Conservation (phyloP, 2,113 vertebrate genomes). For the Dromaius novaehollandiae region DNA sequence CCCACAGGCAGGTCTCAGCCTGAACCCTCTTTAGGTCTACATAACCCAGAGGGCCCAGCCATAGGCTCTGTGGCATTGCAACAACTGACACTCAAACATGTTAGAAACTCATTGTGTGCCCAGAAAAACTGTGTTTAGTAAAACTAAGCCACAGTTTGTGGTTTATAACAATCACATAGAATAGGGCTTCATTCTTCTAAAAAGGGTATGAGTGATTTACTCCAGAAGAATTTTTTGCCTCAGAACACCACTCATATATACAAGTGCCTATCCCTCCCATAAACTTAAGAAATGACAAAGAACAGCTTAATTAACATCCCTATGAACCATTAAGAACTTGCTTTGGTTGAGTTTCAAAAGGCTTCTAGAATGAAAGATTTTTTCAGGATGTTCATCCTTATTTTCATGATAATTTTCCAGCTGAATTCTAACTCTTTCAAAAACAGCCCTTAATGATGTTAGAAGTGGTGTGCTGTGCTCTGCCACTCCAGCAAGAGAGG, state of each 20-base stretch:
- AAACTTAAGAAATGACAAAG: neutral
- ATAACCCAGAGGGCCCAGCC: neutral
- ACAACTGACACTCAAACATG: no score
- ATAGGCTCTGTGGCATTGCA: neutral
- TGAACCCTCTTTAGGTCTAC: neutral
- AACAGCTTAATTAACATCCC: neutral
- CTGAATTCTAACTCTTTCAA: neutral
- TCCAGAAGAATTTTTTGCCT: neutral
- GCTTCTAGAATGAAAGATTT: neutral
- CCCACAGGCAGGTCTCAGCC: neutral
- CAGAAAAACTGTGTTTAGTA: neutral
- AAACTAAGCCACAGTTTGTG: neutral
- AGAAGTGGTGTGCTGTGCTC: neutral
- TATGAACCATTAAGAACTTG: neutral
- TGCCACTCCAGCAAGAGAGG: neutral
- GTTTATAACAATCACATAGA: neutral
- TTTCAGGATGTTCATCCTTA: neutral
- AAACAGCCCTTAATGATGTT: neutral
- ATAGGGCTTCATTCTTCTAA: neutral
- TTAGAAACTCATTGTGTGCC: neutral
- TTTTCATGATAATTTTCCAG: neutral
- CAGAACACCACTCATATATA: neutral
- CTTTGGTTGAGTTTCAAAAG: neutral
- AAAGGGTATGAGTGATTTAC: neutral
- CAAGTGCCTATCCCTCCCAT: no score